Base-by-base conservation (phyloP, 2,797 vertebrate species). In the Danio aesculapii region DNA sequence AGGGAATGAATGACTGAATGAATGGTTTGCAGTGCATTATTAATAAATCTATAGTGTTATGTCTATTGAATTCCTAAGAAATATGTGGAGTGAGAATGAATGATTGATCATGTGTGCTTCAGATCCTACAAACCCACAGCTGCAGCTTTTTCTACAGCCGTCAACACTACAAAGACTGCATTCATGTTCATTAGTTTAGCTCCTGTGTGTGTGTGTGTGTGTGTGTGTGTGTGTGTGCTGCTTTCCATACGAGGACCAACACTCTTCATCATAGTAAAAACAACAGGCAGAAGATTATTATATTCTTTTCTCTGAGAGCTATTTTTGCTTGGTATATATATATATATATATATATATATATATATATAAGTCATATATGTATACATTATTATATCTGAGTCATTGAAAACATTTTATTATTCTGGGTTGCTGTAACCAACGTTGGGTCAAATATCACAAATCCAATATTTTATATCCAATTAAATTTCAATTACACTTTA, bases 211-310 rank as follows among this genome's bases (percentile, higher is more conserved):
- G n/a, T n/a, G n/a, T n/a, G 61, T 74, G 71, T 73, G 57, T n/a
- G n/a, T n/a, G n/a, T n/a, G n/a, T n/a, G n/a, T n/a, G n/a, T n/a
- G n/a, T n/a, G n/a, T n/a, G n/a, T n/a, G n/a, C n/a, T n/a, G n/a
- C n/a, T n/a, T n/a, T n/a, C n/a, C n/a, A 84, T 85, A 86, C 19
- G n/a, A 44, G 2, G 19, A 17, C 41, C 43, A 71, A 70, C 10
- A 55, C 52, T 61, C 44, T 61, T 49, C 41, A 10, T 46, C 19
- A 17, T 17, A 19, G 53, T 57, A 44, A 74, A 21, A 73, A 16
- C 6, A 16, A 61, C 53, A 63, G 83, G 85, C 84, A 84, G 81
- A 88, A 89, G 88, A 91, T 39, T 16, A 89, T 87, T 86, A 92
- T 91, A 86, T 77, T 88, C 82, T 66, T 83, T 57, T 81, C 84